Conservation (phyloP, 2,113 vertebrate genomes). For the Protobothrops mucrosquamatus region DNA sequence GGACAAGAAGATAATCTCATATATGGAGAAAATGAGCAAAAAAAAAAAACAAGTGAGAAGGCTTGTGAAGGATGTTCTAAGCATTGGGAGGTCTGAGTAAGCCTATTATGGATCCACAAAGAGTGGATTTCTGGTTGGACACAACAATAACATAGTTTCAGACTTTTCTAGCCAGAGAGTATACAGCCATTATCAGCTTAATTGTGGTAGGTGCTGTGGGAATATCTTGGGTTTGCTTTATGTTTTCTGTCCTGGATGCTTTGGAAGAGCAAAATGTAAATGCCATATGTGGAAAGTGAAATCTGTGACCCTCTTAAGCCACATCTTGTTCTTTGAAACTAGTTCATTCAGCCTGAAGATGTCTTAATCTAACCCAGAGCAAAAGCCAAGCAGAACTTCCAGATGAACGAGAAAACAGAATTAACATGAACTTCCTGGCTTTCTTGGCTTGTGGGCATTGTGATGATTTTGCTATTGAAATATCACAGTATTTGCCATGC, state of each 20-base stretch:
- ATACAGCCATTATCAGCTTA: not conserved
- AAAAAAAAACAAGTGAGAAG: not conserved
- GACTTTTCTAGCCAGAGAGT: not conserved
- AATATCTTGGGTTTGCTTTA: not conserved
- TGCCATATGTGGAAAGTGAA: not conserved
- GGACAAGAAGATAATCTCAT: not conserved
- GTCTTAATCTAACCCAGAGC: not conserved
- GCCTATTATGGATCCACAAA: not conserved
- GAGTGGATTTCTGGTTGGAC: not conserved
- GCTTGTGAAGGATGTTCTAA: not conserved
- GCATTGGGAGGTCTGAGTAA: not conserved
- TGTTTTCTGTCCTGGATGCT: not conserved
- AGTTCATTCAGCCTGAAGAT: not conserved
- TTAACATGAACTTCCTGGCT: not conserved
- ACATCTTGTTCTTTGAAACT: not conserved
- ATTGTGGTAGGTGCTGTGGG: not conserved
- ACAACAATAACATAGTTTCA: not conserved
- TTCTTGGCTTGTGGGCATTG: not conserved
- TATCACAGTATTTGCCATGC: slow-evolving; percentile 61
- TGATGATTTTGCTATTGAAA: slow-evolving; percentile 45
- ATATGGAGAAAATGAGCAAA: not conserved
- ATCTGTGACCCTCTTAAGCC: not conserved
- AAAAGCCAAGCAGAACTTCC: not conserved
- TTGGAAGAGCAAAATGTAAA: not conserved
- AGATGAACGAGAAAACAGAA: slow-evolving; percentile 1